These are phyloP conservation scores for Actias luna DNA, from an alignment of 2,888 invertebrate species.

Conservation along the genomic window DNA sequence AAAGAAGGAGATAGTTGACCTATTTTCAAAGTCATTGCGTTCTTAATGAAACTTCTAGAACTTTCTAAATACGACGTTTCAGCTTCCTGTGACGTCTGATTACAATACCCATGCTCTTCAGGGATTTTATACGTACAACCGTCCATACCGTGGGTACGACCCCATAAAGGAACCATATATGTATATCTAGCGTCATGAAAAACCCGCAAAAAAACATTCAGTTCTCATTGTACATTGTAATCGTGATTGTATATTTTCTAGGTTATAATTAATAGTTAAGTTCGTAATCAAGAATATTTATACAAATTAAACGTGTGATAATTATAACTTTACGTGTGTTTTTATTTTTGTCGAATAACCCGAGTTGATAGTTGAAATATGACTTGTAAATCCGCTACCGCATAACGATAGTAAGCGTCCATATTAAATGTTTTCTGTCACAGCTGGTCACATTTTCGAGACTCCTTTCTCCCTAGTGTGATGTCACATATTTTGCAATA, in stretches of 20 bases:
- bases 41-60: not conserved
- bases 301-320: conserved; percentile 6
- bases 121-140: not conserved
- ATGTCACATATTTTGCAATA: no score
- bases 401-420: no score
- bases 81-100: not conserved
- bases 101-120: not conserved
- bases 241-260: not conserved
- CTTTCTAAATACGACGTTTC: not conserved
- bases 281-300: conserved; percentile 6
- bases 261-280: not conserved
- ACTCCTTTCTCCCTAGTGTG: no score
- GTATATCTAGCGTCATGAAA: not conserved
- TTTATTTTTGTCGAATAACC: not conserved
- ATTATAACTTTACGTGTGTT: not conserved
- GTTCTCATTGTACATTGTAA: not conserved
- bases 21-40: not conserved
- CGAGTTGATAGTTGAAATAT: no score
- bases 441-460: no score
- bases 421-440: no score
- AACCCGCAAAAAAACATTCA: not conserved
- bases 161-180: not conserved
- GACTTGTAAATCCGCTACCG: no score
- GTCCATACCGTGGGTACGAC: not conserved
- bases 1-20: no score